Evolutionary conservation across 2,888 invertebrate genomes (phyloP).

Genomic region (Zygaena filipendulae): DNA sequence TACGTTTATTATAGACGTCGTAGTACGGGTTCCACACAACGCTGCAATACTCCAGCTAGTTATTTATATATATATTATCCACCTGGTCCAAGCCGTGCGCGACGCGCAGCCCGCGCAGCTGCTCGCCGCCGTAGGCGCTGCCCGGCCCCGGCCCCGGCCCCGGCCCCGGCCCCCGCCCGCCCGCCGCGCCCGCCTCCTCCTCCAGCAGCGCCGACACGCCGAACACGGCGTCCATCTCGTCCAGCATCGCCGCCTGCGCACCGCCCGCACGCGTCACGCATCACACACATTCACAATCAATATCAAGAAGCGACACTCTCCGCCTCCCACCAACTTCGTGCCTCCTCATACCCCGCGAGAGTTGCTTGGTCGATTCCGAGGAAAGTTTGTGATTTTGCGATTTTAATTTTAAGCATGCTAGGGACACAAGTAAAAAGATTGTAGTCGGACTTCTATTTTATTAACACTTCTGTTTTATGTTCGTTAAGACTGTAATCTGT

Average conservation of each 20-base stretch:
- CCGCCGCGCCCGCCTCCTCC: constrained; percentile 73
- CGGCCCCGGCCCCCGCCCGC: constrained; percentile 74
- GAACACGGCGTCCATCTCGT: constrained; percentile 96
- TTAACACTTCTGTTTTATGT: no score
- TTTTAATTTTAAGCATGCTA: no score
- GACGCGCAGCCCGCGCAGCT: constrained; percentile 86
- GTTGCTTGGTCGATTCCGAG: constrained; percentile 7
- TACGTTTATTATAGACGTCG: no score
- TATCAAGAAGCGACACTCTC: neutral
- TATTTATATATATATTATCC: no score
- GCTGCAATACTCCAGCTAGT: no score
- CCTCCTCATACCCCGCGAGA: no score
- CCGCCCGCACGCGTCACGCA: constrained; percentile 14
- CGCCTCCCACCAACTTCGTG: no score
- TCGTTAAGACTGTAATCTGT: no score
- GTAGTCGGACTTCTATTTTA: no score
- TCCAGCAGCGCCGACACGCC: constrained; percentile 88
- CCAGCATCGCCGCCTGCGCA: constrained; percentile 86
- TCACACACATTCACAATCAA: neutral
- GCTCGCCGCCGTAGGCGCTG: constrained; percentile 74
- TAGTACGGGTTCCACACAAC: no score
- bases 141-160: constrained; percentile 67
- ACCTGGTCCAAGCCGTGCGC: constrained; percentile 80
- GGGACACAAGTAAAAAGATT: no score
- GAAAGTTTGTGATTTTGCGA: no score